These are phyloP conservation scores for Malaclemys terrapin DNA, from an alignment of 2,113 vertebrate species.

Conservation along the genomic window DNA sequence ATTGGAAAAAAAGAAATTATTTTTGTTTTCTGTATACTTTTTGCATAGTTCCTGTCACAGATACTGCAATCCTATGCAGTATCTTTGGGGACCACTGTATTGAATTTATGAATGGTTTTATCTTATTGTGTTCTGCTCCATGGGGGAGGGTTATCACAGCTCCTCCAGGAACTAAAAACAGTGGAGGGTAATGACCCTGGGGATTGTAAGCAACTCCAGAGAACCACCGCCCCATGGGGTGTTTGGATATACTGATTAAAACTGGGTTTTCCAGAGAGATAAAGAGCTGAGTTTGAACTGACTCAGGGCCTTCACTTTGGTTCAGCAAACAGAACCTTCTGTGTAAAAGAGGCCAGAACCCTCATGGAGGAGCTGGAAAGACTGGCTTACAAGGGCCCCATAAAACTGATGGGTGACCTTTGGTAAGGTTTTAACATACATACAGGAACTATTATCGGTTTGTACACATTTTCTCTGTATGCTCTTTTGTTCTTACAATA, in stretches of 20 bases:
- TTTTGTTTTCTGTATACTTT: neutral
- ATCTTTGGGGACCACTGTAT: neutral
- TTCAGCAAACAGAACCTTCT: neutral
- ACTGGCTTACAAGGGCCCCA: neutral
- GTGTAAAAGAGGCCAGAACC: neutral
- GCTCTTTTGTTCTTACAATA: neutral
- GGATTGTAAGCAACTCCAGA: neutral
- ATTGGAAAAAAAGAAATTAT: accelerated
- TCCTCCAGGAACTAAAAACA: neutral
- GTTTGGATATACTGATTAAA: neutral
- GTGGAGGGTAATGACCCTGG: neutral
- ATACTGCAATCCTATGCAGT: neutral
- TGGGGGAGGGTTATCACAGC: neutral
- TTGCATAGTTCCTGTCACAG: neutral
- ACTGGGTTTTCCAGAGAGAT: neutral
- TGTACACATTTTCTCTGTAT: neutral
- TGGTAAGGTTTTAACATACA: neutral
- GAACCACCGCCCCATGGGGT: neutral
- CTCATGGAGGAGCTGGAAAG: neutral
- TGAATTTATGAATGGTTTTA: neutral
- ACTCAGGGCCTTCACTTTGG: neutral
- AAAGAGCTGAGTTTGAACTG: neutral
- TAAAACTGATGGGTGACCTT: neutral
- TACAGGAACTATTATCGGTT: neutral
- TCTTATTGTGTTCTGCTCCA: neutral